These are phyloP conservation scores for Cotesia congregata DNA, from an alignment of 2,888 invertebrate genomes.

Conservation along the genomic window DNA sequence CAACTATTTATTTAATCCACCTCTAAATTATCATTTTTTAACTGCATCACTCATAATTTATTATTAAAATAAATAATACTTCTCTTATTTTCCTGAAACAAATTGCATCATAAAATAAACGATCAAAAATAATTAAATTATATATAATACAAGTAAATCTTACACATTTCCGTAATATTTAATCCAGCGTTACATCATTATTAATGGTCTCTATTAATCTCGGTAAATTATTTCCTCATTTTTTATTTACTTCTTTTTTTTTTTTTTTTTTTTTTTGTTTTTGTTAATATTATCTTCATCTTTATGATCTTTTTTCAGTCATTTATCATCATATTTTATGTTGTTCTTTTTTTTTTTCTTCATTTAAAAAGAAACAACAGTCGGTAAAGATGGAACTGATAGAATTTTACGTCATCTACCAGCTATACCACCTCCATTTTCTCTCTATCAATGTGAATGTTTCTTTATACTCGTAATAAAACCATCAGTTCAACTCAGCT, in stretches of 20 bases:
- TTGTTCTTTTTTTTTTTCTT: background rate
- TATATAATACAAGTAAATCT: background rate
- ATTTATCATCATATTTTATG: background rate
- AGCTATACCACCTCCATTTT: constrained; percentile 27
- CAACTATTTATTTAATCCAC: background rate
- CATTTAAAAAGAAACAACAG: background rate
- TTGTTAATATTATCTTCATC: background rate
- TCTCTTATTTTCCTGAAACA: background rate
- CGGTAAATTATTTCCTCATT: background rate
- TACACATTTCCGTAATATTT: background rate
- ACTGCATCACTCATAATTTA: background rate
- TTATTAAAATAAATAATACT: background rate
- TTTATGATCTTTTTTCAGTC: background rate
- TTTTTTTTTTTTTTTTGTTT: background rate
- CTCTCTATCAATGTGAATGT: constrained; percentile 23
- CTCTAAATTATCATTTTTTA: background rate
- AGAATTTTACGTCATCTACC: constrained; percentile 7
- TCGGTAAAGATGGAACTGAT: background rate
- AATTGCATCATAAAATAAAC: background rate
- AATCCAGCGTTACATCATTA: background rate
- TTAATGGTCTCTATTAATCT: background rate
- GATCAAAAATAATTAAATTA: background rate
- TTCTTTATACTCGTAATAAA: constrained; percentile 35
- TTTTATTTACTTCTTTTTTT: background rate
- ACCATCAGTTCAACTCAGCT: constrained; percentile 62